Percentiles rank a stretch among this genome's conserved stretches.
Conservation (phyloP, 2,888 invertebrate species). For the Kuschelorhynchus macadamiae region DNA sequence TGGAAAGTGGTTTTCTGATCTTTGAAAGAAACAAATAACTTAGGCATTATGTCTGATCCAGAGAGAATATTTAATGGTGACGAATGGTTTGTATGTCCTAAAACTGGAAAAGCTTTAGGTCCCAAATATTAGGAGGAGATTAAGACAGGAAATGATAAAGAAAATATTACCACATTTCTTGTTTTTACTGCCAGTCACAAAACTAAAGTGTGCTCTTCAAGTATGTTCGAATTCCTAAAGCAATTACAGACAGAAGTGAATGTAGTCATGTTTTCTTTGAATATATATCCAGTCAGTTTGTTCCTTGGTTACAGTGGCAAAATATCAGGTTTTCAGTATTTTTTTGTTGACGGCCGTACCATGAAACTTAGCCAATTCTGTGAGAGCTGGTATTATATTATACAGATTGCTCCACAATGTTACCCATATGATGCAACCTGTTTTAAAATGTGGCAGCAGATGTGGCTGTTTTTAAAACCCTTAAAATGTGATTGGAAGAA, state of each 20-base stretch:
- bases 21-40: background rate
- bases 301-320: too few species aligned
- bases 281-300: too few species aligned
- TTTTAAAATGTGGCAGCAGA: too few species aligned
- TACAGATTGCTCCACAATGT: background rate
- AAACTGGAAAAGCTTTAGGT: too few species aligned
- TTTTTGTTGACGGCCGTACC: constrained; percentile 7
- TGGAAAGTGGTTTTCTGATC: constrained; percentile 10
- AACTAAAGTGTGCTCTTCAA: background rate
- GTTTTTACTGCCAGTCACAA: background rate
- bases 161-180: constrained; percentile 4
- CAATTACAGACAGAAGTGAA: too few species aligned
- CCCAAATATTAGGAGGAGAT: too few species aligned
- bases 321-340: background rate
- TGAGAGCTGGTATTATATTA: constrained; percentile 2
- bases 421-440: constrained; percentile 16
- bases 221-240: constrained; percentile 1
- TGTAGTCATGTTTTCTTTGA: too few species aligned
- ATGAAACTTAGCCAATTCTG: constrained; percentile 1
- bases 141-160: too few species aligned
- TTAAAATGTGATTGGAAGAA: constrained; percentile 23
- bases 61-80: background rate
- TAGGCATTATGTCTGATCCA: too few species aligned
- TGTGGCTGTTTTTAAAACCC: constrained; percentile 24
- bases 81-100: too few species aligned